Percentiles rank a stretch among this genome's conserved stretches.
These are phyloP conservation scores for Cathartes aura DNA, from an alignment of 2,113 vertebrate species.

Conservation along the genomic window DNA sequence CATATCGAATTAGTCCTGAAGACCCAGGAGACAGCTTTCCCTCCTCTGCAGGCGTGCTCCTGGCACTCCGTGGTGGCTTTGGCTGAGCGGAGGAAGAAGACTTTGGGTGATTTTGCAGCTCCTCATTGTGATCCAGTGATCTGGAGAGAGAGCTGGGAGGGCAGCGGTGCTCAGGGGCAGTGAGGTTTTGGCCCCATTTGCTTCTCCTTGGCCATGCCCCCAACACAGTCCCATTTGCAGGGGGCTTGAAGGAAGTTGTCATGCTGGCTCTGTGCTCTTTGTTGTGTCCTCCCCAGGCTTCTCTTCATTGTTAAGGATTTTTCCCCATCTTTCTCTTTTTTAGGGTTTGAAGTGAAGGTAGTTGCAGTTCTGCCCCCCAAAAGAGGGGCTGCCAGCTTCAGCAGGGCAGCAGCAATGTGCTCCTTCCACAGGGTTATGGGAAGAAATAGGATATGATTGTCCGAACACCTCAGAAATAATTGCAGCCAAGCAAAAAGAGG, in stretches of 20 bases:
- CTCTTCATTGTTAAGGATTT: neutral
- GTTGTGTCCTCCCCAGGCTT: neutral
- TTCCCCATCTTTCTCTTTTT: neutral
- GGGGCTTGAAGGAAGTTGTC: neutral
- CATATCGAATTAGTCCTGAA: neutral
- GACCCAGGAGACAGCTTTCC: neutral
- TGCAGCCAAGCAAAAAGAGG: neutral
- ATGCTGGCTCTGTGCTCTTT: neutral
- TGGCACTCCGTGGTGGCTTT: rapidly evolving
- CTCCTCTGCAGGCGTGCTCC: neutral
- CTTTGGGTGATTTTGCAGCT: neutral
- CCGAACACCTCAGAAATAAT: neutral
- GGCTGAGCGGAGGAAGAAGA: neutral
- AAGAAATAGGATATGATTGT: neutral
- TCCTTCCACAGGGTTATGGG: neutral
- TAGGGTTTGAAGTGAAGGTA: neutral
- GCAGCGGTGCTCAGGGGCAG: neutral
- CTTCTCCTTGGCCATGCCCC: neutral
- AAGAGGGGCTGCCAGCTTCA: neutral
- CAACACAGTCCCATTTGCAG: neutral
- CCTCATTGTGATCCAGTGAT: neutral
- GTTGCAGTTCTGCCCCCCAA: neutral
- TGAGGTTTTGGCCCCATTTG: neutral
- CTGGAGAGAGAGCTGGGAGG: neutral
- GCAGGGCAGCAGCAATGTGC: neutral